These are phyloP conservation scores for Neodiprion pinetum DNA, from an alignment of 1,140 invertebrate species.

Conservation along the genomic window DNA sequence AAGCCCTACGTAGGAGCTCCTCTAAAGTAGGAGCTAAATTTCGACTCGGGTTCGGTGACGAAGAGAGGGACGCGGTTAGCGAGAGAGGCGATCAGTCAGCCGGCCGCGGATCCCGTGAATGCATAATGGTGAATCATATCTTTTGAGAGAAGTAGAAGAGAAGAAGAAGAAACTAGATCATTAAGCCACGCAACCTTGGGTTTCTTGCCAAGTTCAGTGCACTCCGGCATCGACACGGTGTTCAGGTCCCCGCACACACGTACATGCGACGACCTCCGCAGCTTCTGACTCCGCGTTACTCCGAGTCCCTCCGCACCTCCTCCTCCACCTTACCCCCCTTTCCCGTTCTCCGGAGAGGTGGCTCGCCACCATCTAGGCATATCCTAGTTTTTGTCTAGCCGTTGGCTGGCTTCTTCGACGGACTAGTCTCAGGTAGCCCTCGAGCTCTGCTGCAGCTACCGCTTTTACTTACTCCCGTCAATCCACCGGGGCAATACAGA, in stretches of 20 bases:
- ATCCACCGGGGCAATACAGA: not conserved
- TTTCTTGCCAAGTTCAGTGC: conserved; percentile 60
- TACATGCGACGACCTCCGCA: conserved; percentile 4
- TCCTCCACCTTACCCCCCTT: conserved; percentile 31
- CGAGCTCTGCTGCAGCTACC: not conserved
- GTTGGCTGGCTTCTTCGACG: conserved; percentile 2
- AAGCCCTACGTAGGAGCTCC: no score
- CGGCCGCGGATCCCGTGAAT: conserved; percentile 39
- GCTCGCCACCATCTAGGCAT: conserved; percentile 45
- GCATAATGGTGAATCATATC: conserved; percentile 53
- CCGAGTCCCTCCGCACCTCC: conserved; percentile 10
- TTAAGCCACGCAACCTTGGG: conserved; percentile 55
- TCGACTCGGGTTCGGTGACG: not conserved
- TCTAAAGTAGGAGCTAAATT: no score
- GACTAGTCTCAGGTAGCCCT: not conserved
- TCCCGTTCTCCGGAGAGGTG: conserved; percentile 18
- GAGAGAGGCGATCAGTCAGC: conserved; percentile 26
- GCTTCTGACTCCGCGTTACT: conserved; percentile 17
- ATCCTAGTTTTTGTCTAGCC: conserved; percentile 56
- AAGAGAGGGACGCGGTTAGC: conserved; percentile 31
- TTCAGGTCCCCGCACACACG: no score
- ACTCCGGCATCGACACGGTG: conserved; percentile 43
- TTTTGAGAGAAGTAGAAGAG: conserved; percentile 5
- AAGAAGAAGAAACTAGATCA: conserved; percentile 54
- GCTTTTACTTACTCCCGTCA: no score